These are phyloP conservation scores for Leptodactylus fuscus DNA, from an alignment of 2,113 vertebrate genomes.

Conservation along the genomic window DNA sequence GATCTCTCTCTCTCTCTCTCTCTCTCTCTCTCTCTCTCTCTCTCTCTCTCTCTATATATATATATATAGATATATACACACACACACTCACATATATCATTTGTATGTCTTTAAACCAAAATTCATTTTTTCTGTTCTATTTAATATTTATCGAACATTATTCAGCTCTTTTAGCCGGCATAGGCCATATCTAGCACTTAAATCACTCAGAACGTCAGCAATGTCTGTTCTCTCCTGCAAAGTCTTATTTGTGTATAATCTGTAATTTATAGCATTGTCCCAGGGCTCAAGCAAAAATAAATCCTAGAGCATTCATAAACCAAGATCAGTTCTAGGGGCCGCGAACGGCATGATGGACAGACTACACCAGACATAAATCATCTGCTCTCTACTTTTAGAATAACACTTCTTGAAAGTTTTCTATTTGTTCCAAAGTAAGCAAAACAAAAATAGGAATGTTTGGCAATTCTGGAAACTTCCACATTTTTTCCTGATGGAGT, in stretches of 20 bases:
- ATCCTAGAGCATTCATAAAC: slow-evolving; percentile 7
- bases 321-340: neutral
- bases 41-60: too few relatives aligned
- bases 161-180: slow-evolving; percentile 21
- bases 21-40: too few relatives aligned
- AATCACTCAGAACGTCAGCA: neutral
- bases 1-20: too few relatives aligned
- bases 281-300: slow-evolving; percentile 10
- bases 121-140: neutral
- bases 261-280: slow-evolving; percentile 29
- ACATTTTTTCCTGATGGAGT: too few relatives aligned
- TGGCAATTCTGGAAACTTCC: too few relatives aligned
- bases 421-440: neutral
- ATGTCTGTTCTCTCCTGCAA: slow-evolving; percentile 13
- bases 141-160: slow-evolving; percentile 21
- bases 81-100: neutral
- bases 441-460: neutral
- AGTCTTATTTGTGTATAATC: slow-evolving; percentile 17
- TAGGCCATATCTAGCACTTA: neutral
- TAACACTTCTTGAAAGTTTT: neutral
- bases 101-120: neutral
- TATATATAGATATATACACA: too few relatives aligned
- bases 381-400: slow-evolving; percentile 1
- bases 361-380: slow-evolving; percentile 11
- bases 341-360: slow-evolving; percentile 20